Evolutionary conservation across 2,797 vertebrate species (phyloP), one percentile per base, ranked within the genome.

Genomic region (Enteromius paludinosus): DNA sequence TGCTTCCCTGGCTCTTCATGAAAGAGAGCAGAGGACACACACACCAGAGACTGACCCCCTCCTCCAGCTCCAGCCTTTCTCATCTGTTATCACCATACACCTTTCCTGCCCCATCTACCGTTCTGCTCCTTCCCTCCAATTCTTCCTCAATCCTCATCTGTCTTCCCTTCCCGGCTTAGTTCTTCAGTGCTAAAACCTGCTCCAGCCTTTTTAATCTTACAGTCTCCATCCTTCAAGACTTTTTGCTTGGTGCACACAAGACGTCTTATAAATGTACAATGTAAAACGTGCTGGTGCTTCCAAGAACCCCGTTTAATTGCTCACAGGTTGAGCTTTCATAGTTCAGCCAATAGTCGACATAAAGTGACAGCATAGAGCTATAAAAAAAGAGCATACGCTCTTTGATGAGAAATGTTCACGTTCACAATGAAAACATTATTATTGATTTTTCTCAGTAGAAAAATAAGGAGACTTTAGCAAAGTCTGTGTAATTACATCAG

Each of bases 1-100:
- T 95, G 89, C 89, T 93, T 95, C 94, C 90, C 93, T 95, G 95
- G 95, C 94, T 91, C 92, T 89, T 88, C 88, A 94, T 95, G 92
- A 95, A 95, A 95, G 94, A 87, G 83, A 89, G 90, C 90, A 88
- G 87, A 89, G 91, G 90, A 91, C 88, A 74, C 59, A 64, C 70
- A 90, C 94, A 92, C 93, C 89, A 92, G 93, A 94, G 93, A 90
- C 87, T 89, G 52, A 89, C 92, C 92, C 83, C 89, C 81, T 91
- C 92, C 90, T 90, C 90, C 87, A 84, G 73, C 77, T 84, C 75
- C 74, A 82, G 84, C 83, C 78, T 88, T 91, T 87, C 88, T 83
- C 89, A 91, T 92, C 90, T 90, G 84, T 87, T 89, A 85, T 91
- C 90, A 90, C 84, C 87, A 82, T 76, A 64, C 74, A 85, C 66